A percentile compares a stretch with the other conserved stretches of the same genome.
These are phyloP conservation scores for Polydrusus tereticollis DNA, from an alignment of 2,888 invertebrate species.

Conservation along the genomic window DNA sequence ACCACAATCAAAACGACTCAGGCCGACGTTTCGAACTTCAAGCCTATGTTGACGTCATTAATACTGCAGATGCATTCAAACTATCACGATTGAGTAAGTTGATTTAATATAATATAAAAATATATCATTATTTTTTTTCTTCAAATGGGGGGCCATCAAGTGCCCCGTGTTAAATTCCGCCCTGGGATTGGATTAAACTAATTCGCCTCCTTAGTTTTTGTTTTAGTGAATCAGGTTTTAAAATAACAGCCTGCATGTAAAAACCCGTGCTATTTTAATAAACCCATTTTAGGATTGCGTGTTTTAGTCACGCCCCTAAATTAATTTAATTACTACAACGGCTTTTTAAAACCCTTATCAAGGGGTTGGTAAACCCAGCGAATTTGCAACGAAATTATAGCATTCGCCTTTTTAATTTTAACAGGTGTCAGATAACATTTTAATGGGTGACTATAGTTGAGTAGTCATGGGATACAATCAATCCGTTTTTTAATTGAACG, in stretches of 20 bases:
- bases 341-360: background rate
- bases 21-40: slow-evolving; percentile 85
- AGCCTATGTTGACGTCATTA: slow-evolving; percentile 91
- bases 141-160: no score
- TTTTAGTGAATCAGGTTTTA: no score
- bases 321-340: background rate
- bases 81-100: slow-evolving; percentile 92
- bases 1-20: slow-evolving; percentile 87
- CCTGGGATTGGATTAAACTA: no score
- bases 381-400: background rate
- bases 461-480: no score
- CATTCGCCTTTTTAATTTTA: background rate
- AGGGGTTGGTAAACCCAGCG: background rate
- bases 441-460: no score
- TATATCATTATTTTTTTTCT: no score
- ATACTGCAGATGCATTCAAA: slow-evolving; percentile 94
- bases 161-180: no score
- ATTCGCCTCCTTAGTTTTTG: no score
- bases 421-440: no score
- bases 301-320: background rate
- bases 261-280: background rate
- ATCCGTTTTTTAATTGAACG: no score
- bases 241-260: background rate
- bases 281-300: background rate
- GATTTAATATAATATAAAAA: background rate